A percentile compares a stretch with the other conserved stretches of the same genome.
Conservation (phyloP, 2,797 vertebrate genomes). For the Brachyrhaphis roseni region DNA sequence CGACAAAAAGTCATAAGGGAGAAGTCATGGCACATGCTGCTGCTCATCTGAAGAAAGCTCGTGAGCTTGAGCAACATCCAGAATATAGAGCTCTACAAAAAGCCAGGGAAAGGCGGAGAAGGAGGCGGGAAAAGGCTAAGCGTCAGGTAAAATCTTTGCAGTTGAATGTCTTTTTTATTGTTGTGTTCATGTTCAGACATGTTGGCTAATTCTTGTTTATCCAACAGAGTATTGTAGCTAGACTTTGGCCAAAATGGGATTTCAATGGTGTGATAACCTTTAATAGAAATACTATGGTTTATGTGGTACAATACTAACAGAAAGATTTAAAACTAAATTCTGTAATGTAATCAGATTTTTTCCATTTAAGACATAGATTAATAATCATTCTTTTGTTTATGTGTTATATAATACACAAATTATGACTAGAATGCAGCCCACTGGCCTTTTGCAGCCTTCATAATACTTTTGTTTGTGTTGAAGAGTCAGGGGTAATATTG, state of each 20-base stretch:
- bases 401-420: not conserved
- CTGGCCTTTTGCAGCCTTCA: not conserved
- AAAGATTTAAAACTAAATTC: not conserved
- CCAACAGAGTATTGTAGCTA: not conserved
- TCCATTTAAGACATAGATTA: not conserved
- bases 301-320: not conserved
- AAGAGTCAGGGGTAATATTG: not conserved
- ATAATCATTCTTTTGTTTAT: not conserved
- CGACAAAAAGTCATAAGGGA: not conserved
- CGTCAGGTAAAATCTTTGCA: constrained; percentile 70
- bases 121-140: constrained; percentile 73
- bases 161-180: not conserved
- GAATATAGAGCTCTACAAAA: constrained; percentile 76
- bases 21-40: constrained; percentile 78
- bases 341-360: not conserved
- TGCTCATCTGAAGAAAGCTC: constrained; percentile 81
- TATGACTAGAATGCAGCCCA: not conserved
- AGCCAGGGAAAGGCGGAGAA: constrained; percentile 75
- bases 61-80: constrained; percentile 75
- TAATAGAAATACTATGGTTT: not conserved
- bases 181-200: not conserved
- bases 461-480: not conserved
- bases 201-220: not conserved
- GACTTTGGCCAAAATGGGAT: not conserved
- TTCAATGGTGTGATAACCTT: not conserved